Conservation (phyloP, 2,113 vertebrate species). For the Peromyscus maniculatus region DNA sequence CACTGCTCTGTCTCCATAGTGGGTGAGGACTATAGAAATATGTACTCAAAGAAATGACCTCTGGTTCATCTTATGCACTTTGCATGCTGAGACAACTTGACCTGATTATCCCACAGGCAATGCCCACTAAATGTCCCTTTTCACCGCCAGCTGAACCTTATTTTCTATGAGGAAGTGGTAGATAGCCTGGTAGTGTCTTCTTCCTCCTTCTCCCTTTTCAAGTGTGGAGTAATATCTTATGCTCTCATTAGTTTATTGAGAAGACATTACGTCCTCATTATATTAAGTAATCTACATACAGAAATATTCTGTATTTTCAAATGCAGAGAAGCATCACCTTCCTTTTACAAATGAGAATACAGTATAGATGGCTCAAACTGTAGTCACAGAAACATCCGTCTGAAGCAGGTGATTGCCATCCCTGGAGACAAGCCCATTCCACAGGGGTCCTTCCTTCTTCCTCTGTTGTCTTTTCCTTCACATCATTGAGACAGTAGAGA, state of each 20-base stretch:
- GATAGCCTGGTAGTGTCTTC: background rate
- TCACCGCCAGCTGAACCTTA: background rate
- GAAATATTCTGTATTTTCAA: background rate
- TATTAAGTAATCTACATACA: background rate
- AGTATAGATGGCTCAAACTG: background rate
- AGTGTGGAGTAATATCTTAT: background rate
- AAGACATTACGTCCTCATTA: background rate
- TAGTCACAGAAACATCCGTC: background rate
- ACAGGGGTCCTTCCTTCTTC: background rate
- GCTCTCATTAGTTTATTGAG: background rate
- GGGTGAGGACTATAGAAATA: background rate
- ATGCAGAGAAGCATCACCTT: background rate
- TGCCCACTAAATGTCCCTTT: background rate
- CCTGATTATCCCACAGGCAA: background rate
- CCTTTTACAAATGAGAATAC: slow-evolving; percentile 19
- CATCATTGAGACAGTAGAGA: background rate
- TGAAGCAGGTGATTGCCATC: background rate
- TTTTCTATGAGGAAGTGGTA: background rate
- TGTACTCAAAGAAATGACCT: background rate
- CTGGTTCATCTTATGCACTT: background rate
- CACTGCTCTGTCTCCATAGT: background rate
- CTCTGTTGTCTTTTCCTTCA: background rate
- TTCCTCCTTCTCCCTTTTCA: background rate
- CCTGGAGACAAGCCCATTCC: background rate
- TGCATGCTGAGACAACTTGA: background rate